Evolutionary conservation across 2,888 invertebrate species (phyloP).

Genomic region (Marronus borbonicus): DNA sequence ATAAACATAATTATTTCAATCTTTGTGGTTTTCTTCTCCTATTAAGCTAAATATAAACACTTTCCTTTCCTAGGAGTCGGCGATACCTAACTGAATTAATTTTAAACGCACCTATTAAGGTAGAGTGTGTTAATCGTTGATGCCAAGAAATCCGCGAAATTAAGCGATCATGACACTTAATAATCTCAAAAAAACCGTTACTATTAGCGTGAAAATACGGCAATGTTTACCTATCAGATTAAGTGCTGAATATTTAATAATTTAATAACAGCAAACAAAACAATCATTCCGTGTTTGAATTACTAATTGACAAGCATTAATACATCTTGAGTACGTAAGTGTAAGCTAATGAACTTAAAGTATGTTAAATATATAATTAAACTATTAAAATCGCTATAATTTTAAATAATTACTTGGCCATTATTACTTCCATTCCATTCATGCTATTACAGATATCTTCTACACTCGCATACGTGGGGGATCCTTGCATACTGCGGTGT

Average conservation of each 20-base stretch:
- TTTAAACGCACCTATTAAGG: too few relatives aligned
- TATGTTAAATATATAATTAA: conserved; percentile 61
- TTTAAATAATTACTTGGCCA: conserved; percentile 66
- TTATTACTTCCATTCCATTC: neutral
- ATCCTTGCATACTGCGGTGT: neutral
- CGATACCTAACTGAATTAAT: too few relatives aligned
- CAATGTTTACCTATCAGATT: conserved; percentile 54
- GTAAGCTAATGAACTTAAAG: conserved; percentile 63
- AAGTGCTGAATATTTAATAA: conserved; percentile 61
- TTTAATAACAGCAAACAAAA: conserved; percentile 60
- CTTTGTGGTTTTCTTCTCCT: too few relatives aligned
- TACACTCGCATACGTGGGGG: conserved; percentile 47
- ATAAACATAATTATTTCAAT: too few relatives aligned
- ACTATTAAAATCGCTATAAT: conserved; percentile 68
- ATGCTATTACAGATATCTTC: conserved; percentile 48
- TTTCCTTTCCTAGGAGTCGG: too few relatives aligned
- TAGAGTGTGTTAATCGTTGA: neutral
- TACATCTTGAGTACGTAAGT: conserved; percentile 64
- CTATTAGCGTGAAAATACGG: conserved; percentile 31
- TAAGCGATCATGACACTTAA: conserved; percentile 42
- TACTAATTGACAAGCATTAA: conserved; percentile 66
- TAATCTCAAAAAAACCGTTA: conserved; percentile 24
- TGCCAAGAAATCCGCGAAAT: conserved; percentile 23
- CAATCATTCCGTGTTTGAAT: conserved; percentile 30
- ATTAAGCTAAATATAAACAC: too few relatives aligned